Base-by-base conservation (phyloP, 2,113 vertebrate species). In the Nycticorax nycticorax region DNA sequence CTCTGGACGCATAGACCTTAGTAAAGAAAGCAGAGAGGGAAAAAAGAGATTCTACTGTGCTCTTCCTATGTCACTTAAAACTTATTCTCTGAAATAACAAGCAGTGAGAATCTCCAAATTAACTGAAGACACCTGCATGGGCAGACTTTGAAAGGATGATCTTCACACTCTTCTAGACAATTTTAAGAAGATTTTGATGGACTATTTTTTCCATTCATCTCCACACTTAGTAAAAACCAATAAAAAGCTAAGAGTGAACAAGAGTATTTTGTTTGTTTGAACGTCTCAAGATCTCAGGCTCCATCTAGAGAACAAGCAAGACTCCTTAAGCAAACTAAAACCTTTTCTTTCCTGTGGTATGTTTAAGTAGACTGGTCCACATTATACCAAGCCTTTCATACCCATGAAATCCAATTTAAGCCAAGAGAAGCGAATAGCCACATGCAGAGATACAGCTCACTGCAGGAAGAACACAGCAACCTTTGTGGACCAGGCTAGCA, bases 231-330 rank as follows among this genome's bases (percentile, higher is more conserved):
- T 47, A 59, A 47, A 74, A 85, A 59, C 1, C 35, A 63, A 7
- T 4, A 64, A 22, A n/a, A 63, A 13, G 7, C 6, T 33, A 24
- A 22, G 75, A 74, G 18, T 2, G 3, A 85, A 68, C 3, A 43
- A 8, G 12, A 1, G 3, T 41, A 27, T 33, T 85, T 50, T 37
- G 24, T 33, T 74, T 68, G 11, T n/a, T 37, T 32, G 28, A 59
- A 35, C 0, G 0, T 32, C 21, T 35, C 1, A 1, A 64, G 13
- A 81, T 41, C 33, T 39, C 30, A 35, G 45, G n/a, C 22, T 41
- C 15, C 19, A 64, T 14, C 23, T 21, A 16, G 32, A 50, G 6
- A 48, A 14, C 45, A 72, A 66, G 53, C 5, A 53, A 83, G 18
- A 28, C 26, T 45, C 14, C 37, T 28, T 32, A 9, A 69, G n/a